Conservation (phyloP, 1,140 invertebrate species). For the Anthonomus grandis region DNA sequence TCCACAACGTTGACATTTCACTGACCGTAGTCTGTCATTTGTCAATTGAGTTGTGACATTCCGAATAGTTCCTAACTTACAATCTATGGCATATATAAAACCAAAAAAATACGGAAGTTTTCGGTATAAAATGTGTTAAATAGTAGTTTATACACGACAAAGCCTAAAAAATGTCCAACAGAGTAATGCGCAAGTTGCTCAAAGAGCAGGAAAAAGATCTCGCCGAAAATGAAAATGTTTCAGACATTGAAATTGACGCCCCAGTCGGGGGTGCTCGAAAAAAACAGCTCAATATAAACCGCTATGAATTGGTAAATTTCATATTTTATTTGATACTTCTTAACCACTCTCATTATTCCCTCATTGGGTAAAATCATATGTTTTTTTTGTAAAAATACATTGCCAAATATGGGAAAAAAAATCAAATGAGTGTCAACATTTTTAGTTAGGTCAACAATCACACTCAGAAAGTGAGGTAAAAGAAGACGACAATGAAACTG, state of each 20-base stretch:
- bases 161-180: constrained; percentile 59
- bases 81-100: too few relatives aligned
- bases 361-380: constrained; percentile 8
- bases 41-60: too few relatives aligned
- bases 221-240: constrained; percentile 52
- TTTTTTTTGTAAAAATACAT: too few relatives aligned
- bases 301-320: constrained; percentile 60
- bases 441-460: constrained; percentile 58
- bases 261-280: constrained; percentile 50
- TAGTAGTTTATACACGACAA: too few relatives aligned
- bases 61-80: too few relatives aligned
- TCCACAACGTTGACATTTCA: too few relatives aligned
- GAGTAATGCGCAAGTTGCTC: constrained; percentile 61
- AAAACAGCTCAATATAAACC: constrained; percentile 57
- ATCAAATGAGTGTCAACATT: too few relatives aligned
- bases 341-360: neutral
- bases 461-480: constrained; percentile 67
- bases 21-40: too few relatives aligned
- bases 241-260: constrained; percentile 53
- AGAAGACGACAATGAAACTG: constrained; percentile 66
- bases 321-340: neutral
- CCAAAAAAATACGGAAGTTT: too few relatives aligned
- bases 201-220: constrained; percentile 53
- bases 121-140: too few relatives aligned
- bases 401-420: too few relatives aligned